Conservation (phyloP, 2,888 invertebrate species). For the Nineta flava region DNA sequence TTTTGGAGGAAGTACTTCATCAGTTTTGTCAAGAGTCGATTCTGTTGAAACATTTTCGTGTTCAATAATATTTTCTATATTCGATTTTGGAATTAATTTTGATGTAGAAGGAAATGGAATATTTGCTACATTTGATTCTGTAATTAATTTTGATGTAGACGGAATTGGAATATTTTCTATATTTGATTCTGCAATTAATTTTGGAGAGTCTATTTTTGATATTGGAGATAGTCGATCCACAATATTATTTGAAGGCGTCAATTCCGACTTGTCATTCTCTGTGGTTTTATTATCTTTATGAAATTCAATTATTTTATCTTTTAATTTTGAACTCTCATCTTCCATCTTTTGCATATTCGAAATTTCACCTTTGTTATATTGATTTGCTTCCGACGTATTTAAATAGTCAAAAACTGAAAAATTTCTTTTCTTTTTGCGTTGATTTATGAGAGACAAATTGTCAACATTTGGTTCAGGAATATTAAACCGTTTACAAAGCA, state of each 20-base stretch:
- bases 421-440: constrained; percentile 39
- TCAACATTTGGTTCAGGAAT: constrained; percentile 70
- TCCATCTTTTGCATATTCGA: constrained; percentile 32
- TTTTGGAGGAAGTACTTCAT: constrained; percentile 32
- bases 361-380: constrained; percentile 23
- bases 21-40: constrained; percentile 25
- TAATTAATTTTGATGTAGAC: background rate
- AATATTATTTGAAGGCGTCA: background rate
- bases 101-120: constrained; percentile 12
- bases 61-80: constrained; percentile 8
- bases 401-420: constrained; percentile 67
- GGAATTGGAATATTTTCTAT: too few species aligned
- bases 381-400: constrained; percentile 25
- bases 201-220: background rate
- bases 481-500: constrained; percentile 86
- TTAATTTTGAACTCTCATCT: constrained; percentile 16
- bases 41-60: constrained; percentile 20
- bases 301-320: background rate
- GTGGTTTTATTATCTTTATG: background rate
- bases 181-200: too few species aligned
- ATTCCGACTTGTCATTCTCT: background rate
- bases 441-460: constrained; percentile 25
- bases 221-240: constrained; percentile 13
- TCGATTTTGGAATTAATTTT: constrained; percentile 3
- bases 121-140: too few species aligned